Conservation (phyloP, 2,888 invertebrate species). For the Gymnosoma rotundatum region DNA sequence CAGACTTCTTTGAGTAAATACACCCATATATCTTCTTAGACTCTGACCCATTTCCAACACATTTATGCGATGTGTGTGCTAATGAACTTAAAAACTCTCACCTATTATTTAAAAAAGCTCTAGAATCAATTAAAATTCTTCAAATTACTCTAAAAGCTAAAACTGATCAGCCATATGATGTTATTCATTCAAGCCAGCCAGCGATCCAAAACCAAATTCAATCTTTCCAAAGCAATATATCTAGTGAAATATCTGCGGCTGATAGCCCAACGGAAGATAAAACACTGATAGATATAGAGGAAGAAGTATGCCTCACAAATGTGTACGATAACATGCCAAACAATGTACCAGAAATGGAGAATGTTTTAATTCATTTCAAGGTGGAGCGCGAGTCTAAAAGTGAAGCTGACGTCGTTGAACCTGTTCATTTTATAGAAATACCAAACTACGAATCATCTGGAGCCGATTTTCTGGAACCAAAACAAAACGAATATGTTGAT, state of each 20-base stretch:
- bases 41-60: conserved; percentile 32
- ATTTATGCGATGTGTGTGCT: conserved; percentile 34
- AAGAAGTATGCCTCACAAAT: not conserved
- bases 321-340: not conserved
- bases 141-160: not conserved
- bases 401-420: not conserved
- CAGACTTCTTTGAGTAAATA: no score
- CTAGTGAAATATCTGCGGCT: not conserved
- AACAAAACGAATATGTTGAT: not conserved
- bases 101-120: conserved; percentile 49
- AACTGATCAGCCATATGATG: not conserved
- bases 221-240: not conserved
- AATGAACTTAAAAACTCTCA: conserved; percentile 29
- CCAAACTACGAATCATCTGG: not conserved
- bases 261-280: not conserved
- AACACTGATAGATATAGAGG: not conserved
- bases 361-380: not conserved
- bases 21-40: no score
- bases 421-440: conserved; percentile 7
- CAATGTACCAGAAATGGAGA: not conserved
- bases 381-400: not conserved
- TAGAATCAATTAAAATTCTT: conserved; percentile 33
- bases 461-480: not conserved
- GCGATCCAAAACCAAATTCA: not conserved
- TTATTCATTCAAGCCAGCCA: not conserved